Conservation (phyloP, 2,113 vertebrate genomes). For the Parus major region DNA sequence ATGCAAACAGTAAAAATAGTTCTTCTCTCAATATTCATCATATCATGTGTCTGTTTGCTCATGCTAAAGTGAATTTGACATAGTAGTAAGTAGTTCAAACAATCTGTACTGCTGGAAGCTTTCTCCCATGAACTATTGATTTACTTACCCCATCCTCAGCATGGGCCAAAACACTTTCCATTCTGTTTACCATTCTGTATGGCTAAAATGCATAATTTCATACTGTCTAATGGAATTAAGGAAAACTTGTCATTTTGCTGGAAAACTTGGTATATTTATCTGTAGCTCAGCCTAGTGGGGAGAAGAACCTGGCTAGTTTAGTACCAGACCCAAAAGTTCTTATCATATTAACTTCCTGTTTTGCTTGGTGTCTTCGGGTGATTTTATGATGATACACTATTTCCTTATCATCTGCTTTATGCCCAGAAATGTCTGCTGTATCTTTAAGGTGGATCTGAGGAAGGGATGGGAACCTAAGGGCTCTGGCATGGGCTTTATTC, state of each 20-base stretch:
- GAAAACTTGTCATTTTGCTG: conserved; percentile 49
- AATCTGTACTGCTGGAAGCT: conserved; percentile 70
- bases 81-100: conserved; percentile 73
- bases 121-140: conserved; percentile 72
- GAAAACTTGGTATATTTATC: conserved; percentile 46
- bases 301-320: not conserved
- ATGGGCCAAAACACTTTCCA: conserved; percentile 42
- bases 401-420: not conserved
- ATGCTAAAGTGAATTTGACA: conserved; percentile 73
- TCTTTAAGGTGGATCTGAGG: not conserved
- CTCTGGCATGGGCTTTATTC: accelerated
- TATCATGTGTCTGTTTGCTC: conserved; percentile 57
- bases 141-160: conserved; percentile 54
- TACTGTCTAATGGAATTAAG: conserved; percentile 49
- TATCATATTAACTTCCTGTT: not conserved
- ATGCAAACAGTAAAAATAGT: conserved; percentile 52
- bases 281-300: not conserved
- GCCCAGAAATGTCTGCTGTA: not conserved
- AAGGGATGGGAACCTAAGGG: not conserved
- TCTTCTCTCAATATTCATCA: conserved; percentile 61
- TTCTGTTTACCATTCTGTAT: conserved; percentile 62
- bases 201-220: conserved; percentile 41
- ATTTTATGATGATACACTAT: not conserved
- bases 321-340: not conserved
- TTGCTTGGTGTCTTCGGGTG: not conserved